Evolutionary conservation across 2,888 invertebrate species (phyloP).

Genomic region (Cantharis flavilabris): DNA sequence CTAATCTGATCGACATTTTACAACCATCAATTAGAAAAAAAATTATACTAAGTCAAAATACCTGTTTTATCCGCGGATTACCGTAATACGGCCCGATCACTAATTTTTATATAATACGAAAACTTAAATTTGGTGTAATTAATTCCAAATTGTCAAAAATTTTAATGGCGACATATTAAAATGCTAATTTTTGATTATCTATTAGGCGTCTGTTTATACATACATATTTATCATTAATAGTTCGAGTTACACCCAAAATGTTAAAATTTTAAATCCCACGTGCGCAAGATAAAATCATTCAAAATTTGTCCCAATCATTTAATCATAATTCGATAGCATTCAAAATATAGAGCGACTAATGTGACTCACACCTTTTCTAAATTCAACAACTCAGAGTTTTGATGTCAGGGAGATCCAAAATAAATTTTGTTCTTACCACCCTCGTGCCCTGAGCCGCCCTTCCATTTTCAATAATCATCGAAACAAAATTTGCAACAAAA

Average conservation of each 20-base stretch:
- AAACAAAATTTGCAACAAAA: too few species aligned
- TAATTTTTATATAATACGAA: not conserved
- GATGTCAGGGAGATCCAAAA: not conserved
- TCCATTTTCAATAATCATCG: not conserved
- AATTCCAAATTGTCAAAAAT: not conserved
- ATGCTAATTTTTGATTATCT: not conserved
- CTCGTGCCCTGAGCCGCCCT: not conserved
- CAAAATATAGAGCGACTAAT: not conserved
- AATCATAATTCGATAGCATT: not conserved
- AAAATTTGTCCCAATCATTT: not conserved
- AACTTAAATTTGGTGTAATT: not conserved
- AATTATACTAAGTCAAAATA: not conserved
- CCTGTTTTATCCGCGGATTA: not conserved
- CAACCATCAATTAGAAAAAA: not conserved
- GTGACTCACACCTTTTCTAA: not conserved
- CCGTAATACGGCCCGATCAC: not conserved
- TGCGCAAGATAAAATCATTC: not conserved
- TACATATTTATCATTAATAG: not conserved
- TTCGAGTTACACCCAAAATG: not conserved
- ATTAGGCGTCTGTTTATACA: not conserved
- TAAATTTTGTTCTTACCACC: not conserved
- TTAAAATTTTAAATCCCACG: not conserved
- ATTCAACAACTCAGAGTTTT: not conserved
- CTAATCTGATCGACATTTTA: constrained; percentile 1
- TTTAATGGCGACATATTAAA: not conserved